Evolutionary conservation across 64 coral and sea anemone genomes (phyloP).

Genomic region (Stichodactyla mertensii): DNA sequence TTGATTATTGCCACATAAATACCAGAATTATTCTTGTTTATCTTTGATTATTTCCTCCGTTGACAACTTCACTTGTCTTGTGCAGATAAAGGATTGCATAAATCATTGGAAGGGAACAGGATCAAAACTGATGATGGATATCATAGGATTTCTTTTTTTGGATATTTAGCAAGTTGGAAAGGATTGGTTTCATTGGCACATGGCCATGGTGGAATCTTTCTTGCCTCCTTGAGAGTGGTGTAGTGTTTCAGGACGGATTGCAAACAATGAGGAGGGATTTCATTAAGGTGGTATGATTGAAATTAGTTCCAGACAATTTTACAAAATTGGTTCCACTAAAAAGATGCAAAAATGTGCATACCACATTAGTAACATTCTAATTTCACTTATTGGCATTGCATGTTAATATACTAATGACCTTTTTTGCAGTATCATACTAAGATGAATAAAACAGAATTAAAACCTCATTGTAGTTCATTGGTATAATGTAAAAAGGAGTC

Average conservation of each 20-base stretch:
- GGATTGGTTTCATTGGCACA: slow-evolving; percentile 23
- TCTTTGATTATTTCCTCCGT: not conserved
- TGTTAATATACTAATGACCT: not conserved
- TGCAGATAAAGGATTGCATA: slow-evolving; percentile 34
- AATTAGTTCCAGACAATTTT: not conserved
- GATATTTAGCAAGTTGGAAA: slow-evolving; percentile 17
- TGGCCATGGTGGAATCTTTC: slow-evolving; percentile 25
- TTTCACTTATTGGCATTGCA: not conserved
- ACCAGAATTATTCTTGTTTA: not conserved
- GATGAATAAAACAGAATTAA: not conserved
- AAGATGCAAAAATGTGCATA: not conserved
- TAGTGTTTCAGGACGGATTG: not conserved
- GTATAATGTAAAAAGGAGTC: not conserved
- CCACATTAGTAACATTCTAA: not conserved
- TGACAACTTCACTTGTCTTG: slow-evolving; percentile 44
- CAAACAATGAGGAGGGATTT: slow-evolving; percentile 13
- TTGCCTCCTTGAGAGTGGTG: slow-evolving; percentile 1
- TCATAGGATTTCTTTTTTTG: slow-evolving; percentile 26
- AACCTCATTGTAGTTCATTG: not conserved
- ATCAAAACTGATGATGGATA: slow-evolving; percentile 29
- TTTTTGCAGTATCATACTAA: not conserved
- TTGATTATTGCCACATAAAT: not conserved
- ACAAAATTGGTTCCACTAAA: not conserved
- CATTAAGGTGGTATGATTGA: slow-evolving; percentile 14
- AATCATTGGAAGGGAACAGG: slow-evolving; percentile 30